These are phyloP conservation scores for Borostomias antarcticus DNA, from an alignment of 2,797 vertebrate genomes.

Conservation along the genomic window DNA sequence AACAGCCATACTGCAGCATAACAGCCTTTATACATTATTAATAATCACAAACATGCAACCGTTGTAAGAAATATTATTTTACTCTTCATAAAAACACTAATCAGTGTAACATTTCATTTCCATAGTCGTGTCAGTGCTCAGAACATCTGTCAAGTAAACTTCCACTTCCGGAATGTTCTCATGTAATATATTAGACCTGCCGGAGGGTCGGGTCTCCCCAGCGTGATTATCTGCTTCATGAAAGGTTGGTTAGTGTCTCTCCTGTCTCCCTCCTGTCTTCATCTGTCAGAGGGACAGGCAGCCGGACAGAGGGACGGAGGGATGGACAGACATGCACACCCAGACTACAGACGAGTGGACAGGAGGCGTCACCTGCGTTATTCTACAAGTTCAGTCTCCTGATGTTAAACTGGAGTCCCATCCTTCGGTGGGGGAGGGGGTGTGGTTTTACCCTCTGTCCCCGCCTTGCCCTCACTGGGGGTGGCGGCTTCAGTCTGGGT, in stretches of 20 bases:
- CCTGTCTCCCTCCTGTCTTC: neutral
- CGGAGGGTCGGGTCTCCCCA: too few relatives aligned
- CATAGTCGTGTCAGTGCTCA: slow-evolving; percentile 28
- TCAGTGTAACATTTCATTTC: slow-evolving; percentile 51
- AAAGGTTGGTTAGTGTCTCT: slow-evolving; percentile 38
- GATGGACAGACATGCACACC: slow-evolving; percentile 23
- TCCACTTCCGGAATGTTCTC: slow-evolving; percentile 48
- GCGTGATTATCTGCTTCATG: slow-evolving; percentile 30
- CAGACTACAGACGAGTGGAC: slow-evolving; percentile 14
- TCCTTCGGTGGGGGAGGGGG: slow-evolving; percentile 63
- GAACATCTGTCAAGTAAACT: slow-evolving; percentile 45
- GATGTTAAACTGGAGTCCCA: slow-evolving; percentile 73
- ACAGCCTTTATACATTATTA: slow-evolving; percentile 1
- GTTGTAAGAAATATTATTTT: slow-evolving; percentile 34
- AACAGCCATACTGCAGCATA: neutral
- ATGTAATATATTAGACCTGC: slow-evolving; percentile 45
- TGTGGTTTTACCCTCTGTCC: slow-evolving; percentile 38
- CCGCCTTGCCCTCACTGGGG: too few relatives aligned
- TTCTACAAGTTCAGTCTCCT: neutral
- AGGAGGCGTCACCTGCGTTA: slow-evolving; percentile 5
- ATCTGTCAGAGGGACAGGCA: too few relatives aligned
- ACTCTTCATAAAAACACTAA: slow-evolving; percentile 49
- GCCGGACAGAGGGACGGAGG: slow-evolving; percentile 31
- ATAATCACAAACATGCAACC: neutral
- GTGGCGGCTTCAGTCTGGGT: slow-evolving; percentile 37